Evolutionary conservation across 2,888 invertebrate genomes (phyloP).

Genomic region (Tenthredo notha): DNA sequence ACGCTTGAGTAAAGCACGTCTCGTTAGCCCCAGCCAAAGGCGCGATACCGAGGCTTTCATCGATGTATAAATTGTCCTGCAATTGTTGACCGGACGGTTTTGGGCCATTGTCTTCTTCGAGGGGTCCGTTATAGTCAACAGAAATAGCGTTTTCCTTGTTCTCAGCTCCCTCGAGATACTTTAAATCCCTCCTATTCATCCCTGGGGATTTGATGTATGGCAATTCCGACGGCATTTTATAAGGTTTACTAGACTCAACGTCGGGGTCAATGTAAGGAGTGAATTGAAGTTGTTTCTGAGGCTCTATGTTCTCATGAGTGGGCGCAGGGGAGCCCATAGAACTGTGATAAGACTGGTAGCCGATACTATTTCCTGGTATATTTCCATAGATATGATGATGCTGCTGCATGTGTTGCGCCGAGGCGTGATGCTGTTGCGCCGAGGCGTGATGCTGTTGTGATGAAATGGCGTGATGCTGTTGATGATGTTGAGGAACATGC

Average conservation of each 20-base stretch:
- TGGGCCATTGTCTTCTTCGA: slow-evolving; percentile 65
- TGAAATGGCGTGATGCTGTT: slow-evolving; percentile 35
- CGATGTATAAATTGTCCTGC: slow-evolving; percentile 66
- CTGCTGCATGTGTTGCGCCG: slow-evolving; percentile 33
- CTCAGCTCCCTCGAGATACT: slow-evolving; percentile 74
- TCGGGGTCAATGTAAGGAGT: slow-evolving; percentile 68
- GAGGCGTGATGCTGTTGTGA: slow-evolving; percentile 49
- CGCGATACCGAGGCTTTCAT: slow-evolving; percentile 73
- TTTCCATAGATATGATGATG: slow-evolving; percentile 66
- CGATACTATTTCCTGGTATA: slow-evolving; percentile 63
- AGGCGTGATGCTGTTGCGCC: slow-evolving; percentile 44
- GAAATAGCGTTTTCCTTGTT: slow-evolving; percentile 74
- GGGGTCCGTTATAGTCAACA: slow-evolving; percentile 70
- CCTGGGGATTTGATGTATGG: slow-evolving; percentile 76
- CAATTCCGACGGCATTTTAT: slow-evolving; percentile 73
- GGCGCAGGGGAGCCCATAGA: slow-evolving; percentile 54
- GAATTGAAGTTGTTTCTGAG: slow-evolving; percentile 71
- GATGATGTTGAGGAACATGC: neutral
- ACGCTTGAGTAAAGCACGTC: slow-evolving; percentile 74
- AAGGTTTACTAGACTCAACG: slow-evolving; percentile 68
- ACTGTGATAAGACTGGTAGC: slow-evolving; percentile 66
- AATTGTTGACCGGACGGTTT: slow-evolving; percentile 60
- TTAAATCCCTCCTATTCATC: slow-evolving; percentile 74
- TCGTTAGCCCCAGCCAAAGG: slow-evolving; percentile 71
- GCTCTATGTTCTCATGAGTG: slow-evolving; percentile 63